Conservation (phyloP, 37 sponge, comb jelly and placozoan genomes). For the Oopsacas minuta region DNA sequence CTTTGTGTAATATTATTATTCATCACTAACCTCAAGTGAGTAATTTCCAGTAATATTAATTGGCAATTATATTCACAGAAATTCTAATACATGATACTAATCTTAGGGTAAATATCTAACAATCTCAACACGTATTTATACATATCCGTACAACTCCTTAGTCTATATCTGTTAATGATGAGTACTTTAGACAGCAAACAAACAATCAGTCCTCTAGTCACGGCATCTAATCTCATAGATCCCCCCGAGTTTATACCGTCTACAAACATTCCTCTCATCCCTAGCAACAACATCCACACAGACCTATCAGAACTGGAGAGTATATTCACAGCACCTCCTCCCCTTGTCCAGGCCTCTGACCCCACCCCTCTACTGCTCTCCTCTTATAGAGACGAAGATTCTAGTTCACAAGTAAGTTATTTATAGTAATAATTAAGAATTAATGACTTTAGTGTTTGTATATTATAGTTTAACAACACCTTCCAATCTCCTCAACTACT, state of each 20-base stretch:
- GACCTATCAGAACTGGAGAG: background rate
- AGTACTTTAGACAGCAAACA: no score
- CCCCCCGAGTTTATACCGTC: background rate
- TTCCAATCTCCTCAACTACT: background rate
- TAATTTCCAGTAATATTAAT: no score
- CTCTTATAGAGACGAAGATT: background rate
- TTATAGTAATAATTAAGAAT: background rate
- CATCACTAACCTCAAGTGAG: no score
- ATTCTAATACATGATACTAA: no score
- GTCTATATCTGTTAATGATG: no score
- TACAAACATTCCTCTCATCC: background rate
- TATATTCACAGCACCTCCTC: background rate
- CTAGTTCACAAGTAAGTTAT: background rate
- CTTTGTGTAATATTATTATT: no score
- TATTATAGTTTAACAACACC: background rate
- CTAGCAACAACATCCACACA: background rate
- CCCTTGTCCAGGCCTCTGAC: background rate
- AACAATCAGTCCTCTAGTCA: no score
- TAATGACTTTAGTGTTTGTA: background rate
- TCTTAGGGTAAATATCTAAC: no score
- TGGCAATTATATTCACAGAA: no score
- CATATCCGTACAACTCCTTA: no score
- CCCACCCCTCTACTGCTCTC: background rate
- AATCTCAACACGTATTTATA: no score
- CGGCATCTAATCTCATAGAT: background rate